Conservation (phyloP, 2,113 vertebrate genomes). For the Mormoops blainvillei region DNA sequence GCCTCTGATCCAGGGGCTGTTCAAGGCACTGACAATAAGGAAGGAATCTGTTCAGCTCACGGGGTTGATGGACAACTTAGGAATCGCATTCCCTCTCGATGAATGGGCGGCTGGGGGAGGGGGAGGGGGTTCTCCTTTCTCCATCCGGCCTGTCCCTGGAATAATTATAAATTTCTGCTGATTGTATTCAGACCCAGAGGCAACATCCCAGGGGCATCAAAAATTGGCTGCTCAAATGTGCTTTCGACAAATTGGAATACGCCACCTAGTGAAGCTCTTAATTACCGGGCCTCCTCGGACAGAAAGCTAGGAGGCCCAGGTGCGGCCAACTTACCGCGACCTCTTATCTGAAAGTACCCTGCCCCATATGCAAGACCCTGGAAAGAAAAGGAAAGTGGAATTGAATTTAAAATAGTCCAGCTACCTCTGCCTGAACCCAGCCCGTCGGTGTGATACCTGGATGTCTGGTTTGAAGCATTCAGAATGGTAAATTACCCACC, state of each 20-base stretch:
- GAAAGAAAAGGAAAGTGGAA: not conserved
- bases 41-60: not conserved
- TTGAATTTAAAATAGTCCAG: not conserved
- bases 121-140: conserved; percentile 26
- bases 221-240: conserved; percentile 59
- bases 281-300: conserved; percentile 68
- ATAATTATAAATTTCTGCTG: conserved; percentile 57
- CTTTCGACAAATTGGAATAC: conserved; percentile 70
- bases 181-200: conserved; percentile 68
- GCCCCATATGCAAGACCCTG: not conserved
- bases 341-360: not conserved
- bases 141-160: conserved; percentile 1
- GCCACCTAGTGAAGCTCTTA: conserved; percentile 73
- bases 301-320: conserved; percentile 58
- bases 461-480: not conserved
- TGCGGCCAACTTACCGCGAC: conserved; percentile 28
- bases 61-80: not conserved
- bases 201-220: conserved; percentile 60
- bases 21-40: not conserved
- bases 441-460: not conserved
- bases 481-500: not conserved
- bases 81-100: not conserved
- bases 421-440: not conserved
- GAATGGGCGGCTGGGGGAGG: not conserved
- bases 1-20: not conserved